Base-by-base conservation (phyloP, 2,888 invertebrate genomes). In the Buathra laborator region DNA sequence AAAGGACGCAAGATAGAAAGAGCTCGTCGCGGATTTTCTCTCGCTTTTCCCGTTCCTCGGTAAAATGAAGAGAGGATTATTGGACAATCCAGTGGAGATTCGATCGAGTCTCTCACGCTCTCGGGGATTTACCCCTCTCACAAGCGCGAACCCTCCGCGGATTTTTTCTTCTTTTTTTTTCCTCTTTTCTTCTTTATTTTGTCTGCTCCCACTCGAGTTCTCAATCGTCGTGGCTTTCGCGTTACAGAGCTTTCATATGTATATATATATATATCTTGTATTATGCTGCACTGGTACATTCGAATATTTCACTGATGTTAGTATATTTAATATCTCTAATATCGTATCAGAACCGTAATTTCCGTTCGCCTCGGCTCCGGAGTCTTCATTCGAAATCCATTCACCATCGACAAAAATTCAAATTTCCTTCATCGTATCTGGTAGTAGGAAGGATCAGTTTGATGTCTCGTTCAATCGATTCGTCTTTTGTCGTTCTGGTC, bases 31-130 rank as follows among this genome's bases (percentile, higher is more conserved):
- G 78, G 64, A 62, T 77, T 85, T 79, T 71, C 82, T 75, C 64
- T 48, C 62, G 48, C 81, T 75, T 79, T 78, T 62, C 44, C 62
- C 59, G 78, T 64, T 82, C 46, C 62, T 48, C 59, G 29, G 71
- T 75, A 82, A 85, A 82, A 85, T 82, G 82, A 82, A 79, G 85
- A 85, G 82, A 82, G 82, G 85, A 85, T 85, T 85, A 85, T 85
- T 82, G 85, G 85, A 82, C 82, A 82, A 82, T 85, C 82, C 82
- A 79, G 76, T 75, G 66, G 85, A 85, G 79, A 79, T 85, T 79
- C 79, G 82, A 79, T 79, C 75, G 85, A 85, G 71, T 79, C 82
- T 82, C 79, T 85, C 75, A 62, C 85, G 79, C 85, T 79, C 72
- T 68, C 66, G 78, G 46, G 85, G 85, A 81, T 85, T 85, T 85